Conservation (phyloP, 1,140 invertebrate genomes). For the Cardiocondyla obscurior region DNA sequence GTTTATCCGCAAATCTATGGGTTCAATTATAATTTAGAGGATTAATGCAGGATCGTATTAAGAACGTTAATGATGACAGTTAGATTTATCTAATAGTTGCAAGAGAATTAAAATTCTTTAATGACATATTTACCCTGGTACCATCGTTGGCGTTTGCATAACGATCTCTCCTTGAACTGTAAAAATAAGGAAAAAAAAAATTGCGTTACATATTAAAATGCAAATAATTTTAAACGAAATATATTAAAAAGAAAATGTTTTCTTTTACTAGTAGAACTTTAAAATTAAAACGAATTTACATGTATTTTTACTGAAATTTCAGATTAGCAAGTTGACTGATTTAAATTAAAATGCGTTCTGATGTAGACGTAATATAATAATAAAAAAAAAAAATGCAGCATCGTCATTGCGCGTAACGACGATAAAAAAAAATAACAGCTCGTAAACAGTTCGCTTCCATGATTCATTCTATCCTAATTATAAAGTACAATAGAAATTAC, state of each 20-base stretch:
- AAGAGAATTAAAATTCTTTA: not conserved
- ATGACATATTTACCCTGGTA: slow-evolving; percentile 80
- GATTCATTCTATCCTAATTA: slow-evolving; percentile 64
- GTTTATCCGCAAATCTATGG: slow-evolving; percentile 81
- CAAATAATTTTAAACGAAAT: not conserved
- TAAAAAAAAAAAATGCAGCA: slow-evolving; percentile 33
- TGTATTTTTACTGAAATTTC: slow-evolving; percentile 8
- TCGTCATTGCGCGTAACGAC: slow-evolving; percentile 62
- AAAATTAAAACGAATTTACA: not conserved
- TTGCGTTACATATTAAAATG: slow-evolving; percentile 18
- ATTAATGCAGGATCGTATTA: not conserved
- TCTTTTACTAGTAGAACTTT: not conserved
- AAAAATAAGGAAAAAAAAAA: slow-evolving; percentile 64
- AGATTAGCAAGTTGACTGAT: slow-evolving; percentile 60
- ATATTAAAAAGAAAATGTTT: not conserved
- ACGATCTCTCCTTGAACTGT: slow-evolving; percentile 83
- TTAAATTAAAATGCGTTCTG: slow-evolving; percentile 58
- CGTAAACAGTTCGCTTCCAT: slow-evolving; percentile 68
- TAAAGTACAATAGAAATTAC: slow-evolving; percentile 55
- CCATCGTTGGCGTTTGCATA: slow-evolving; percentile 80
- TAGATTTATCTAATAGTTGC: not conserved
- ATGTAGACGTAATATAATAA: slow-evolving; percentile 30
- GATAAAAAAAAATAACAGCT: slow-evolving; percentile 65
- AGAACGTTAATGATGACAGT: not conserved
- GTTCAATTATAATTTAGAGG: not conserved